These are phyloP conservation scores for Morpho achilles DNA, from an alignment of 2,888 invertebrate genomes.

Conservation along the genomic window DNA sequence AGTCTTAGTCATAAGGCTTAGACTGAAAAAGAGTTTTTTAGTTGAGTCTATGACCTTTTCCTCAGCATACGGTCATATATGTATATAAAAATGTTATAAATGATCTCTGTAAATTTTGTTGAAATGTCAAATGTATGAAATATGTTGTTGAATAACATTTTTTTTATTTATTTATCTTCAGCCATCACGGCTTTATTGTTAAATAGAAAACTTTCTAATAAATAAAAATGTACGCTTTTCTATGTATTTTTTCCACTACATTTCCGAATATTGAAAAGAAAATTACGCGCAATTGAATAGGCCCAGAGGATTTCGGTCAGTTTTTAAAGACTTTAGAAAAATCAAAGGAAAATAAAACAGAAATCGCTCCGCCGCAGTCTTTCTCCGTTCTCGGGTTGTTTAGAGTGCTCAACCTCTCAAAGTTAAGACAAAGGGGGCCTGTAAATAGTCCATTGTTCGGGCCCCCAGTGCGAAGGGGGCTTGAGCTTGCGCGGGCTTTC, in stretches of 20 bases:
- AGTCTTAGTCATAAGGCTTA: too few species aligned
- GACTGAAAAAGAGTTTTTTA: too few species aligned
- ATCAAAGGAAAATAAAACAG: constrained; percentile 21
- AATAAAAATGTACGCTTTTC: not conserved
- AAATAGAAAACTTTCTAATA: not conserved
- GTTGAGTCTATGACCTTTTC: too few species aligned
- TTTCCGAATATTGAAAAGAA: constrained; percentile 16
- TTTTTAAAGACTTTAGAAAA: constrained; percentile 21
- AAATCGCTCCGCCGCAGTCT: constrained; percentile 27
- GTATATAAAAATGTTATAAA: too few species aligned
- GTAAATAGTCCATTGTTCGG: constrained; percentile 68
- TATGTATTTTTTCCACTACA: not conserved
- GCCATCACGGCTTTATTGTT: too few species aligned
- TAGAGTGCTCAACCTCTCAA: constrained; percentile 43
- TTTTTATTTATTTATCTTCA: too few species aligned
- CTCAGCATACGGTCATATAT: too few species aligned
- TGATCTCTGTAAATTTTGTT: too few species aligned
- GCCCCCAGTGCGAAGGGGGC: constrained; percentile 43
- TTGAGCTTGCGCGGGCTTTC: constrained; percentile 55
- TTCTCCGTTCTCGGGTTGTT: constrained; percentile 36
- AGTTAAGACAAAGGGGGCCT: constrained; percentile 55
- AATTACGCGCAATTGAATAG: constrained; percentile 14
- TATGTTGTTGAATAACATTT: too few species aligned
- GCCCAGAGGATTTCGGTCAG: constrained; percentile 16
- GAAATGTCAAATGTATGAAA: too few species aligned